Conservation (phyloP, 1,140 invertebrate genomes). For the Drosophila seguyi region DNA sequence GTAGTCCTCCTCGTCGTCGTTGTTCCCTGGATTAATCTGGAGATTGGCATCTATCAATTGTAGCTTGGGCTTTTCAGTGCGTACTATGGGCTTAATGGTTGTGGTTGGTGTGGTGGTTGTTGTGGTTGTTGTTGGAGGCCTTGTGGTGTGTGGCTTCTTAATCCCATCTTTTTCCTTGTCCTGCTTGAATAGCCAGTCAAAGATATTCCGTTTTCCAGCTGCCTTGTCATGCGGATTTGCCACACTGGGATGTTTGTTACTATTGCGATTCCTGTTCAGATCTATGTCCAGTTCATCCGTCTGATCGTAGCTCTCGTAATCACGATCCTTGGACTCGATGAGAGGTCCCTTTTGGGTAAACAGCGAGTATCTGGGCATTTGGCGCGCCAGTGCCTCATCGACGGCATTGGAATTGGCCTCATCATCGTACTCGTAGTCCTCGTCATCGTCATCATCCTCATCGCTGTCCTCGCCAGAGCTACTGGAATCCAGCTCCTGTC, state of each 20-base stretch:
- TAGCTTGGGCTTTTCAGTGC: constrained; percentile 49
- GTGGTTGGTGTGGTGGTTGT: constrained; percentile 5
- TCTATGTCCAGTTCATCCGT: constrained; percentile 6
- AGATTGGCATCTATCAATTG: constrained; percentile 51
- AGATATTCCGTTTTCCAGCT: constrained; percentile 60
- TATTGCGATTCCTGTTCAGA: constrained; percentile 8
- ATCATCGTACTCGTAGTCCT: constrained; percentile 22
- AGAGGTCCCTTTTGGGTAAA: constrained; percentile 55
- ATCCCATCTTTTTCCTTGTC: constrained; percentile 33
- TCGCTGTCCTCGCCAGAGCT: constrained; percentile 50
- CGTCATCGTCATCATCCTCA: constrained; percentile 53
- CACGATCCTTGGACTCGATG: constrained; percentile 36
- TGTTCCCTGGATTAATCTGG: constrained; percentile 1
- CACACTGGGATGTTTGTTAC: constrained; percentile 55
- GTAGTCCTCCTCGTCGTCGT: constrained; percentile 14
- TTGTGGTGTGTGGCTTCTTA: constrained; percentile 13
- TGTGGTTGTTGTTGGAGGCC: constrained; percentile 1
- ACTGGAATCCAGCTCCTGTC: constrained; percentile 49
- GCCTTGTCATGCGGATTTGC: constrained; percentile 47
- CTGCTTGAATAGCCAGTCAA: constrained; percentile 63
- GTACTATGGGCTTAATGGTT: constrained; percentile 2
- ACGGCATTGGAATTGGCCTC: constrained; percentile 25
- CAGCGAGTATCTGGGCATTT: constrained; percentile 73
- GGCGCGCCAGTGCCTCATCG: constrained; percentile 44
- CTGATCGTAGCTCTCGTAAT: constrained; percentile 50